Evolutionary conservation across 2,113 vertebrate genomes (phyloP).

Genomic region (Takifugu flavidus): DNA sequence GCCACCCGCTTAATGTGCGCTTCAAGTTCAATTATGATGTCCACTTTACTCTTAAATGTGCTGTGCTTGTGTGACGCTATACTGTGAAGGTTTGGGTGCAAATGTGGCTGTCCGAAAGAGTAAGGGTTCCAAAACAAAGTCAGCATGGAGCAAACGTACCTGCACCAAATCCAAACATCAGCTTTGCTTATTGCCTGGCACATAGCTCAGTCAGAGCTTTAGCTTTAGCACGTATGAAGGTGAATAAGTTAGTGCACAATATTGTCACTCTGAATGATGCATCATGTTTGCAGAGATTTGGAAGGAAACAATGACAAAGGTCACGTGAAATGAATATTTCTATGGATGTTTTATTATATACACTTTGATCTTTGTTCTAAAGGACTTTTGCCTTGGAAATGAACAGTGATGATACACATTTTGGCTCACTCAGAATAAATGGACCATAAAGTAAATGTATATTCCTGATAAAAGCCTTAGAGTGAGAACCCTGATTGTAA

Average conservation of each 20-base stretch:
- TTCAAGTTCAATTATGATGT: constrained; percentile 47
- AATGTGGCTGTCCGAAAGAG: constrained; percentile 7
- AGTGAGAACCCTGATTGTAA: too few species aligned
- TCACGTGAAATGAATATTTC: too few species aligned
- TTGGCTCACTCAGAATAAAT: too few species aligned
- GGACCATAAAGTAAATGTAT: too few species aligned
- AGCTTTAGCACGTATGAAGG: not conserved
- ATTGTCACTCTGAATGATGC: too few species aligned
- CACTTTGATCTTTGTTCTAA: too few species aligned
- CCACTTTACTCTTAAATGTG: constrained; percentile 14
- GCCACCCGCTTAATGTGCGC: constrained; percentile 28
- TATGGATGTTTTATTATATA: too few species aligned
- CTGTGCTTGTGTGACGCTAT: constrained; percentile 15
- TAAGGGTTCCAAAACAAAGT: not conserved
- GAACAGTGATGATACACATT: too few species aligned
- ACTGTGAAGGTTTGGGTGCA: constrained; percentile 4
- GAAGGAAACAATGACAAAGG: too few species aligned
- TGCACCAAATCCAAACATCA: constrained; percentile 1
- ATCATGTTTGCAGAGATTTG: too few species aligned
- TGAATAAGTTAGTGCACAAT: not conserved
- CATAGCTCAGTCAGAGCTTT: not conserved
- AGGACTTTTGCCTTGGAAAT: too few species aligned
- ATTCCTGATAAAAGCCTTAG: too few species aligned
- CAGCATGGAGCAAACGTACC: not conserved
- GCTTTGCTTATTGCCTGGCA: constrained; percentile 6